Evolutionary conservation across 2,888 invertebrate species (phyloP).

Genomic region (Galerucella nymphaeae): DNA sequence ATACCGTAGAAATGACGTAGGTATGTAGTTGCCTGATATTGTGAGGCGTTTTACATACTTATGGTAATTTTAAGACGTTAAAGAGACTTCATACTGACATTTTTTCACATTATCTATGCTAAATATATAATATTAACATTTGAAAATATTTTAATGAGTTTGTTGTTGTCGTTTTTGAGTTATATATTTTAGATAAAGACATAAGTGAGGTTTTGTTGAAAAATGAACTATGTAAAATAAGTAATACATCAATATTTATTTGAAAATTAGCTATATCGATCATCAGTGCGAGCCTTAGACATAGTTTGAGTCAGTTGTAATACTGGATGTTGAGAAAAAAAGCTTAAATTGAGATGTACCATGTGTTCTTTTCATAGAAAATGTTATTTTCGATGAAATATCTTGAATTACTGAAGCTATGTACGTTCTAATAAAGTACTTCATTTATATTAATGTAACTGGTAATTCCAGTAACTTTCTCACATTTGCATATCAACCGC

Average conservation of each 20-base stretch:
- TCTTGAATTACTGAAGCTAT: neutral
- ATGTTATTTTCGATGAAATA: neutral
- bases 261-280: too few species aligned
- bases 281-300: too few species aligned
- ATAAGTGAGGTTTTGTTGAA: neutral
- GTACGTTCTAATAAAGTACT: neutral
- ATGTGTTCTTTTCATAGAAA: too few species aligned
- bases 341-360: too few species aligned
- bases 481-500: neutral
- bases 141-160: neutral
- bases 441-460: neutral
- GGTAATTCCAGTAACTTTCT: neutral
- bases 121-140: neutral
- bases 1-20: neutral
- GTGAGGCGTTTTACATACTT: neutral
- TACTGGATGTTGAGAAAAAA: too few species aligned
- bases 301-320: too few species aligned
- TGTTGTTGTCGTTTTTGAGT: neutral
- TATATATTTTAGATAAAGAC: neutral
- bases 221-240: too few species aligned
- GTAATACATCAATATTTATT: too few species aligned
- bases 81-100: neutral
- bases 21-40: neutral
- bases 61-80: slow-evolving; percentile 1
- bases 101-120: slow-evolving; percentile 12